phyloP scores from a whole-genome alignment of 2,113 vertebrate genomes.

The Tragelaphus strepsiceros region DNA sequence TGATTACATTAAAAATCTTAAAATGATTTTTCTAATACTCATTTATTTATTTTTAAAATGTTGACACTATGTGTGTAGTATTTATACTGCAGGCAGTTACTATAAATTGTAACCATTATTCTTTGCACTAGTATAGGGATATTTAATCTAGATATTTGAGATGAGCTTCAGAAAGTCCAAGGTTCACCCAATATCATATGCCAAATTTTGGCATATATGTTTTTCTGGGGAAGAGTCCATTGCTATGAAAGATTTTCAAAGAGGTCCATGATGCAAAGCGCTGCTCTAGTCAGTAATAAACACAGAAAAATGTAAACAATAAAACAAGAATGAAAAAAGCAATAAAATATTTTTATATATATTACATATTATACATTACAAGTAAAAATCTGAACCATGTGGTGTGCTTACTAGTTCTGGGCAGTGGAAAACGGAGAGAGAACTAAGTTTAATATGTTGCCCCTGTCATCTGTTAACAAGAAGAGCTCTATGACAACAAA shows the following conservation, averaged over 20 bases:
- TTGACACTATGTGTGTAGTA: background rate
- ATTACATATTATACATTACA: background rate
- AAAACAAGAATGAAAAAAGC: background rate
- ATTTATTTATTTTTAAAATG: background rate
- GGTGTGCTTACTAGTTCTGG: background rate
- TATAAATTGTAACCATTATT: background rate
- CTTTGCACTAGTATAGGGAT: background rate
- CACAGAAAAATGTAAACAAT: background rate
- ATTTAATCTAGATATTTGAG: background rate
- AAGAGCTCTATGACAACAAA: background rate
- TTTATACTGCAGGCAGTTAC: background rate
- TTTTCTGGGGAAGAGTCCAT: background rate
- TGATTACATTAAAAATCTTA: background rate
- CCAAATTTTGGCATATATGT: background rate
- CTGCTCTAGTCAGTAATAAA: background rate
- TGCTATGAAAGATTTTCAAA: conserved; percentile 6
- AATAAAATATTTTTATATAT: background rate
- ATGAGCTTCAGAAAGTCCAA: background rate
- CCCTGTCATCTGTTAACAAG: background rate
- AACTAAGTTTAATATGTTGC: background rate
- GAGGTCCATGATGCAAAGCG: background rate
- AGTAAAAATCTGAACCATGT: background rate
- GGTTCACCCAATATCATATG: background rate
- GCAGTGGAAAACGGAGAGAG: background rate
- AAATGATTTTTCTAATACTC: background rate